A percentile compares a stretch with the other conserved stretches of the same genome.
Evolutionary conservation across 1,140 invertebrate species (phyloP).

Genomic region (Eumaeus atala): DNA sequence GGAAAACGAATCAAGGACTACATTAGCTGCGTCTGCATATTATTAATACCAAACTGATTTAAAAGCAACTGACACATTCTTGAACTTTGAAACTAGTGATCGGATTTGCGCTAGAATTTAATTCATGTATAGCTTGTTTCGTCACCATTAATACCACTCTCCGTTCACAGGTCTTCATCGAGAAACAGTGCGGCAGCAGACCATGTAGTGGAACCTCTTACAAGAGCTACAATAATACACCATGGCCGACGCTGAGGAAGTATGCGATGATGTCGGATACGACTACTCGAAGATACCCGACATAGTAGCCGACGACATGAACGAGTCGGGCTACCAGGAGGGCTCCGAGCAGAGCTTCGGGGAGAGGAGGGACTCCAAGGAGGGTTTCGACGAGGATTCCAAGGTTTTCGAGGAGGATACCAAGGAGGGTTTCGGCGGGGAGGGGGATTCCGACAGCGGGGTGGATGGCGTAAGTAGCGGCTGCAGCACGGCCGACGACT

Average conservation of each 20-base stretch:
- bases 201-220: conserved; percentile 57
- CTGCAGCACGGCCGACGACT: conserved; percentile 63
- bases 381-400: too few relatives aligned
- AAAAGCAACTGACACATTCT: too few relatives aligned
- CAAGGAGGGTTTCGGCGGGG: conserved; percentile 60
- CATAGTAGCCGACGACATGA: conserved; percentile 63
- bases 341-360: background rate
- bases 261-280: conserved; percentile 57
- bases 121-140: background rate
- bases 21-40: too few relatives aligned
- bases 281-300: conserved; percentile 60
- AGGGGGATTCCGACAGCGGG: conserved; percentile 61
- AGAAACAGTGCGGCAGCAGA: conserved; percentile 31
- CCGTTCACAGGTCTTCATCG: conserved; percentile 49
- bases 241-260: conserved; percentile 52
- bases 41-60: too few relatives aligned
- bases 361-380: conserved; percentile 3
- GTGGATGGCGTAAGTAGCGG: conserved; percentile 66
- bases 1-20: too few relatives aligned
- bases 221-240: conserved; percentile 28
- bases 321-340: conserved; percentile 55
- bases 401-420: conserved; percentile 41
- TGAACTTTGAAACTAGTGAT: too few relatives aligned
- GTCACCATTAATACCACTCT: conserved; percentile 3
- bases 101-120: too few relatives aligned